A percentile compares a stretch with the other conserved stretches of the same genome.
Evolutionary conservation across 2,888 invertebrate genomes (phyloP).

Genomic region (Phaedon cochleariae): DNA sequence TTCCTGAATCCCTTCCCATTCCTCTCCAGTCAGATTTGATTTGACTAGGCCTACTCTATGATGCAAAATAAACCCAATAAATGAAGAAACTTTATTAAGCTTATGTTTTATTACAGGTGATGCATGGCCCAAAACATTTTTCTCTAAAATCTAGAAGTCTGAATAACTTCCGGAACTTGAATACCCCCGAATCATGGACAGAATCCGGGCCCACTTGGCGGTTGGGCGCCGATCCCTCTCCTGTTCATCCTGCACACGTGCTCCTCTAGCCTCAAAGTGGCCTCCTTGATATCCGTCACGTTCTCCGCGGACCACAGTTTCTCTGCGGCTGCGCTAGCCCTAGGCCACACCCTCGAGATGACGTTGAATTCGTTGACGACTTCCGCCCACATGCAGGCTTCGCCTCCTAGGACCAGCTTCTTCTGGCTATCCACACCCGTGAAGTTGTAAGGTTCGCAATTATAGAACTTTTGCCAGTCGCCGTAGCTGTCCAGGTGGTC

Average conservation of each 20-base stretch:
- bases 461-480: constrained; percentile 76
- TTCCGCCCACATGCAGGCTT: constrained; percentile 94
- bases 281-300: constrained; percentile 55
- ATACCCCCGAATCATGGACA: constrained; percentile 64
- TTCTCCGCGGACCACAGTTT: constrained; percentile 75
- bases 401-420: constrained; percentile 79
- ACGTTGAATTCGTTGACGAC: constrained; percentile 76
- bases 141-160: too few relatives aligned
- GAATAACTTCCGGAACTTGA: too few relatives aligned
- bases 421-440: constrained; percentile 64
- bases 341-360: constrained; percentile 79
- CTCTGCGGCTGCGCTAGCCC: constrained; percentile 87
- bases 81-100: too few relatives aligned
- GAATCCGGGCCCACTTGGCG: constrained; percentile 74
- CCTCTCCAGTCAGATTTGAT: too few relatives aligned
- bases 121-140: too few relatives aligned
- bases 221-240: constrained; percentile 74
- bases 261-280: constrained; percentile 73
- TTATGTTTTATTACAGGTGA: too few relatives aligned
- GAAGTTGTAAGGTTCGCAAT: constrained; percentile 72
- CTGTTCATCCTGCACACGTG: constrained; percentile 76
- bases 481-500: constrained; percentile 74
- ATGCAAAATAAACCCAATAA: too few relatives aligned
- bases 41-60: too few relatives aligned
- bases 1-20: too few relatives aligned